Evolutionary conservation across 35 echinoderm and acorn worm genomes (phyloP), one percentile per base, ranked within the genome.

Genomic region (Lytechinus pictus): DNA sequence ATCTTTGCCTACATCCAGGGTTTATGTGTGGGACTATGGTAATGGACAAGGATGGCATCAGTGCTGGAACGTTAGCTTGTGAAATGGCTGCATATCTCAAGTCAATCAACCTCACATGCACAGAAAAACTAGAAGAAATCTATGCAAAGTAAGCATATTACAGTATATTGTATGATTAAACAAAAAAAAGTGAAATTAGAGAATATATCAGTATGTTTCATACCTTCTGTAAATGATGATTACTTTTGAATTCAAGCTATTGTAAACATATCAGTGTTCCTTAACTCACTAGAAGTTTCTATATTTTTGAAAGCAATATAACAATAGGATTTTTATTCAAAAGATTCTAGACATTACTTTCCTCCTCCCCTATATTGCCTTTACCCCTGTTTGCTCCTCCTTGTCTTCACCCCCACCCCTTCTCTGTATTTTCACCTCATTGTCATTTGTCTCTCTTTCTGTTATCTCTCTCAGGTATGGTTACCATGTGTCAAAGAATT

Each of bases 11-110:
- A 21, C 61, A 71, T 71, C 24, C 91, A 99, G 98, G 98, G 90
- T 99, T 99, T 91, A 98, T 98, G 97, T 99, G 96, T 95, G 94
- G 98, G 57, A 98, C 97, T 13, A 87, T 96, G 61, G 98, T 99
- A n/a, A 91, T 99, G 14, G 98, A 99, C 92, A 99, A 99, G 92
- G 98, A 99, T 96, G 98, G 98, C 11, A 95, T 99, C 52, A 97
- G 97, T 95, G 97, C 98, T 29, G 97, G 94, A 51, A 88, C 94
- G 9, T 91, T 99, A 27, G 57, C 96, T 14, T 96, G 93, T 28
- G 97, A 99, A 94, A 97, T 99, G 97, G 97, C 98, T 6, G 87
- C 97, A 11, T 96, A 95, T 60, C 95, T 99, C 21, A 94, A 87
- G 27, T 94, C 98, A 3, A 87, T 96, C 89, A 95, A 94, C 86